These are phyloP conservation scores for Oscheius sp. DNA, from an alignment of 2,888 invertebrate genomes.

Conservation along the genomic window DNA sequence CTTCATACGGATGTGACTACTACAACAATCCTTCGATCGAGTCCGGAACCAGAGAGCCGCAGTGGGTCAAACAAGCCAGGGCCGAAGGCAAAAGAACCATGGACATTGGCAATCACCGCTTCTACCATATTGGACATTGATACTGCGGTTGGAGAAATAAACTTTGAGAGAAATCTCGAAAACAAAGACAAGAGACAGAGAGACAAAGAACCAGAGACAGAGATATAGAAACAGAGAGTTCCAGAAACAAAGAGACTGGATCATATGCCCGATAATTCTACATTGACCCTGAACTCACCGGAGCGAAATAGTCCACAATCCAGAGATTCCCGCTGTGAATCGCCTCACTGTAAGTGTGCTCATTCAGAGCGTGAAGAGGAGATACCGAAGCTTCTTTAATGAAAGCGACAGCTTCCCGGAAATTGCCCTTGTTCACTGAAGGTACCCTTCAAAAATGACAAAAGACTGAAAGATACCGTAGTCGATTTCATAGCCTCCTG, in stretches of 20 bases:
- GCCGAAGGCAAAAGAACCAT: background rate
- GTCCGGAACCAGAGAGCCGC: background rate
- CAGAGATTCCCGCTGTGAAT: conserved; percentile 75
- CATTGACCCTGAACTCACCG: conserved; percentile 74
- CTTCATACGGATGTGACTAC: conserved; percentile 1
- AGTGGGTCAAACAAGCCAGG: background rate
- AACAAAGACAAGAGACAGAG: no score
- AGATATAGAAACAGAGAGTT: no score
- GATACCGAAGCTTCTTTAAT: conserved; percentile 79
- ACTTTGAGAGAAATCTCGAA: background rate
- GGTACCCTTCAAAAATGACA: background rate
- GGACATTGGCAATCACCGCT: background rate
- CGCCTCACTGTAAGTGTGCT: conserved; percentile 69
- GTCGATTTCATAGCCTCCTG: conserved; percentile 83
- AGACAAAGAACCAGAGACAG: no score
- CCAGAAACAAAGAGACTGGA: no score
- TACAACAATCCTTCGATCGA: background rate
- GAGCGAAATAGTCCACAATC: conserved; percentile 84
- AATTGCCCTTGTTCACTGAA: conserved; percentile 73
- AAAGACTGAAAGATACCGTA: conserved; percentile 77
- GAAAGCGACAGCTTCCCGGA: conserved; percentile 78
- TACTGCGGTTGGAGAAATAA: background rate
- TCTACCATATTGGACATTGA: background rate
- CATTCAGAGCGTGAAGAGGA: conserved; percentile 74
- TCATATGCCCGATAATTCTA: no score